phyloP scores from a whole-genome alignment of 1,140 invertebrate genomes.

The Drosophila arizonae region DNA sequence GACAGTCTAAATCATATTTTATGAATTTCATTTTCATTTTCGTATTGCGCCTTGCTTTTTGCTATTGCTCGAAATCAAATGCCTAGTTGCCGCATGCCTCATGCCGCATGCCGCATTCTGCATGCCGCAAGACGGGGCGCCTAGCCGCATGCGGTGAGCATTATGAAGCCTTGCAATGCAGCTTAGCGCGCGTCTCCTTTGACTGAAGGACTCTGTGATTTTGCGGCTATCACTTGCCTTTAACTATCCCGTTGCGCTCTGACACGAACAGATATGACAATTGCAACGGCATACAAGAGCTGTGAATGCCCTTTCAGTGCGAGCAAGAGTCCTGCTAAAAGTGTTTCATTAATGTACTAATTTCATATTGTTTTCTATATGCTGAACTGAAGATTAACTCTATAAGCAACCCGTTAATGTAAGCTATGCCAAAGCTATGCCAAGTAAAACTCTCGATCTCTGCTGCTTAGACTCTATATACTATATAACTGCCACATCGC shows the following conservation, averaged over 20 bases:
- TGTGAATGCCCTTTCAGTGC: background rate
- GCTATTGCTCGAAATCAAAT: background rate
- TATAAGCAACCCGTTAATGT: too few relatives aligned
- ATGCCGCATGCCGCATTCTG: slow-evolving; percentile 27
- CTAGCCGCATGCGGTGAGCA: slow-evolving; percentile 63
- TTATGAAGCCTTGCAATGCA: slow-evolving; percentile 67
- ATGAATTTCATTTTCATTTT: slow-evolving; percentile 44
- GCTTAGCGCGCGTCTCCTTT: slow-evolving; percentile 49
- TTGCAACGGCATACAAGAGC: background rate
- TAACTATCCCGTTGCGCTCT: slow-evolving; percentile 12
- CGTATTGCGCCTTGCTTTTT: background rate
- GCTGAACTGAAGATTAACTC: too few relatives aligned
- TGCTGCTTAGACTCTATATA: background rate
- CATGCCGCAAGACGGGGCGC: slow-evolving; percentile 28
- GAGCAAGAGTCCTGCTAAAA: too few relatives aligned
- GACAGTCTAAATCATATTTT: slow-evolving; percentile 18
- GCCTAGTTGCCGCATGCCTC: background rate
- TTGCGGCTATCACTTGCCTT: slow-evolving; percentile 7
- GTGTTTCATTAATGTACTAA: too few relatives aligned
- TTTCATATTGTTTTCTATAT: too few relatives aligned
- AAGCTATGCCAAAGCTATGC: too few relatives aligned
- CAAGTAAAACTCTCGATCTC: too few relatives aligned
- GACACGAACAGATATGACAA: background rate
- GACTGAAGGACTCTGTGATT: slow-evolving; percentile 15
- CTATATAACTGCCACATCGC: background rate